Base-by-base conservation (phyloP, 2,113 vertebrate species). In the Podocnemis expansa region DNA sequence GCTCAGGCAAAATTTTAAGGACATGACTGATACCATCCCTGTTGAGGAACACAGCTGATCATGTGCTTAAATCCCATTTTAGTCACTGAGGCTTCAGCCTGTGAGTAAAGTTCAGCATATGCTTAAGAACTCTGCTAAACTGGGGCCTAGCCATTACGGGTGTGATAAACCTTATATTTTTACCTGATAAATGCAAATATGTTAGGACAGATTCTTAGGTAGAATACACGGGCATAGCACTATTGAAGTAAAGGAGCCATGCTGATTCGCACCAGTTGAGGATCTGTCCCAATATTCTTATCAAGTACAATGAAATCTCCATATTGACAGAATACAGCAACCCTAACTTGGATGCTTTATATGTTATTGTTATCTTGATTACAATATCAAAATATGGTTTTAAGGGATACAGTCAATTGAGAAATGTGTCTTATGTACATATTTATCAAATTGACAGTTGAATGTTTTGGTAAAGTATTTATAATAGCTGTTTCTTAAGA, bases 181-280 rank as follows among this genome's bases (percentile, higher is more conserved):
- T 60, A 60, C 21, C 21, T 70, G 22, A 70, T 70, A 70, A 70
- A 70, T 22, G 38, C 10, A 70, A 70, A 70, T 21, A 25, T 25
- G 43, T 75, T 89, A 93, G 80, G 16, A 93, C 94, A 87, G 89
- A 96, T 16, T 78, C 90, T 55, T 13, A 82, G 63, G 84, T 94
- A 90, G 94, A 91, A 89, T 91, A 86, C 85, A 55, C 13, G 95
- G 91, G 91, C 93, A 82, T 21, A 80, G 54, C 0, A 14, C 90
- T 87, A 87, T 90, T 90, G 95, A 95, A 95, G 60, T 92, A 51
- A 70, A 91, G 88, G 91, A 43, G 11, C 91, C 92, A 49, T 73
- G 89, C 88, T 95, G 93, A 94, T 93, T 96, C 94, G 82, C 58
- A 2, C 78, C 78, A 82, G 80, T 85, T 89, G 73, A 90, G 95